A percentile compares a stretch with the other conserved stretches of the same genome.
Evolutionary conservation across 2,113 vertebrate genomes (phyloP).

Genomic region (Pundamilia nyererei): DNA sequence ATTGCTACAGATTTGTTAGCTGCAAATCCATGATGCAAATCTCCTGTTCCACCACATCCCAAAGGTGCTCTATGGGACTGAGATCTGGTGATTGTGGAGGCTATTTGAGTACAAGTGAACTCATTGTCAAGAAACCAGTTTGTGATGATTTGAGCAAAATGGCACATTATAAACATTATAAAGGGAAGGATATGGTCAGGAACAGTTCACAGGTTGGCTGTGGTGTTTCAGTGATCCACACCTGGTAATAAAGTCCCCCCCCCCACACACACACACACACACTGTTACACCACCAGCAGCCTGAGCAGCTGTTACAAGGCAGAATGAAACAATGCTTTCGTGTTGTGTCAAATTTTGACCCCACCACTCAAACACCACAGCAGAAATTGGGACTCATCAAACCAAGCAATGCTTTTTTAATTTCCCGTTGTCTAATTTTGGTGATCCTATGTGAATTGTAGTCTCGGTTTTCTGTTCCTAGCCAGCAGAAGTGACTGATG

Average conservation of each 20-base stretch:
- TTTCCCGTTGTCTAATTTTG: neutral
- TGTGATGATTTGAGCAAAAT: neutral
- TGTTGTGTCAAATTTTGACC: neutral
- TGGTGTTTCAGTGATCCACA: neutral
- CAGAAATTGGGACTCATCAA: neutral
- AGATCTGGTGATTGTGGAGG: neutral
- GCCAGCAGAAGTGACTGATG: neutral
- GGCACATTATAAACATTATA: neutral
- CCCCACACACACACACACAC: neutral
- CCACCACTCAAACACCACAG: rapidly evolving
- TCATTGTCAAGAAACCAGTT: neutral
- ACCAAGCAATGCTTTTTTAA: neutral
- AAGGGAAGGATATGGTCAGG: neutral
- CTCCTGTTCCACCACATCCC: neutral
- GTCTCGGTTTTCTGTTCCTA: neutral
- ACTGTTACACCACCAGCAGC: rapidly evolving
- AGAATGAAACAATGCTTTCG: neutral
- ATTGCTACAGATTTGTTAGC: neutral
- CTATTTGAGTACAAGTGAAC: neutral
- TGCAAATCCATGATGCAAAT: neutral
- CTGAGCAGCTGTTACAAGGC: neutral
- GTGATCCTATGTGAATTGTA: neutral
- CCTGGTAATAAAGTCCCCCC: neutral
- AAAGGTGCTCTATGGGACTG: neutral
- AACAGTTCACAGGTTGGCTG: neutral